Conservation (phyloP, 2,888 invertebrate genomes). For the Tineola bisselliella region DNA sequence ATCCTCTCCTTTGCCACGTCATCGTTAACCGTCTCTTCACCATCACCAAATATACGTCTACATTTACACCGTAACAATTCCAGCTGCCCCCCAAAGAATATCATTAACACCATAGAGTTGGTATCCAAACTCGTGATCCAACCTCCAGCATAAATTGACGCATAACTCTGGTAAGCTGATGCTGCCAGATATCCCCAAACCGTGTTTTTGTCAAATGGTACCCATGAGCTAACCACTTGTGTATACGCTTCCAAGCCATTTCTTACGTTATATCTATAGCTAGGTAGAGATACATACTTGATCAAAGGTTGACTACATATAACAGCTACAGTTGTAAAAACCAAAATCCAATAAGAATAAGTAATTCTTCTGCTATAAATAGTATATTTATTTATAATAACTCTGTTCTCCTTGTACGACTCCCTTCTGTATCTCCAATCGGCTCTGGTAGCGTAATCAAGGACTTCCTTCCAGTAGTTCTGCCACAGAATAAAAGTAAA, state of each 20-base stretch:
- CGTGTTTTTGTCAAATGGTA: slow-evolving; percentile 45
- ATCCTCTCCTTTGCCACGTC: slow-evolving; percentile 25
- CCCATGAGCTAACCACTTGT: slow-evolving; percentile 53
- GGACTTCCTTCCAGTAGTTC: slow-evolving; percentile 37
- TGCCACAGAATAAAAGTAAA: slow-evolving; percentile 42
- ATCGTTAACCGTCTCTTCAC: slow-evolving; percentile 19
- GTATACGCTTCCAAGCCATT: slow-evolving; percentile 38
- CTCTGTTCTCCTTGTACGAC: slow-evolving; percentile 23
- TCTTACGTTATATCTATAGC: slow-evolving; percentile 34
- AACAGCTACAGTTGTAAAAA: slow-evolving; percentile 44
- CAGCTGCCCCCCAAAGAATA: slow-evolving; percentile 46
- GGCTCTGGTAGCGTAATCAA: slow-evolving; percentile 41
- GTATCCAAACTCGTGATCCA: slow-evolving; percentile 56
- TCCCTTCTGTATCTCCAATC: slow-evolving; percentile 35
- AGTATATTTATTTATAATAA: slow-evolving; percentile 31
- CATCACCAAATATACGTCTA: slow-evolving; percentile 33
- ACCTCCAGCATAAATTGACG: slow-evolving; percentile 45
- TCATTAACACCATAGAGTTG: slow-evolving; percentile 51
- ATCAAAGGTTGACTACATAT: slow-evolving; percentile 40
- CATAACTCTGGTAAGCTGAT: slow-evolving; percentile 40
- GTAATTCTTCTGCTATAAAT: slow-evolving; percentile 47
- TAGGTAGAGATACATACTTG: slow-evolving; percentile 32
- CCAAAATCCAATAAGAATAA: slow-evolving; percentile 41
- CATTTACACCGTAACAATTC: slow-evolving; percentile 40
- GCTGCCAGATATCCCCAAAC: slow-evolving; percentile 35